phyloP scores from a whole-genome alignment of 2,113 vertebrate species.

The human region DNA sequence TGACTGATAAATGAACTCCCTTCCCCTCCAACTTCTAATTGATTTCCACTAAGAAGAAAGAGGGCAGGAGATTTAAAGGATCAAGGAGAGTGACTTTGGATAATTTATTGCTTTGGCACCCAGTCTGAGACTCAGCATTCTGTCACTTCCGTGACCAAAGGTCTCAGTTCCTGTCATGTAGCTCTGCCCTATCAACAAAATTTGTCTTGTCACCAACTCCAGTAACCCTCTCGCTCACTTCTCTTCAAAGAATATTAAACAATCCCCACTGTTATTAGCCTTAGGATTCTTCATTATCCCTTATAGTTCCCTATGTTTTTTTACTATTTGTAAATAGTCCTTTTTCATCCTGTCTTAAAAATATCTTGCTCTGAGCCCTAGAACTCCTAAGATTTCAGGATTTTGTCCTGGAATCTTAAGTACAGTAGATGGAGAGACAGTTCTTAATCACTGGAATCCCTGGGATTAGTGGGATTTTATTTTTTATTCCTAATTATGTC shows the following conservation, averaged over 20 bases:
- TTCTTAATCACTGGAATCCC: not conserved
- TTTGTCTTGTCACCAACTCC: not conserved
- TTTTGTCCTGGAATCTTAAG: constrained; percentile 2
- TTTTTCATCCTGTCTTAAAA: not conserved
- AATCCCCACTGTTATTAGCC: not conserved
- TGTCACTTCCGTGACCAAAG: not conserved
- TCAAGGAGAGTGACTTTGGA: not conserved
- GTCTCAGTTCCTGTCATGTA: not conserved
- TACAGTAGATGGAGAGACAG: not conserved
- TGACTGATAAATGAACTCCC: not conserved
- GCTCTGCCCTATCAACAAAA: not conserved
- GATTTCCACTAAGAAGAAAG: not conserved
- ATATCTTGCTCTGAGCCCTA: not conserved
- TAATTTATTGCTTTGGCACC: not conserved
- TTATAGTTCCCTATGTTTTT: not conserved
- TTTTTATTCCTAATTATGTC: not conserved
- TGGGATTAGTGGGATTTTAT: not conserved
- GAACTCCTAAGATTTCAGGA: too few relatives aligned
- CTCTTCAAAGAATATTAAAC: not conserved
- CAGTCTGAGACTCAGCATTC: not conserved
- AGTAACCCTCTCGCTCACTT: not conserved
- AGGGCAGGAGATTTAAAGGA: not conserved
- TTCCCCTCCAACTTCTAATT: not conserved
- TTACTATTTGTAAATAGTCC: not conserved
- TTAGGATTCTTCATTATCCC: not conserved